Evolutionary conservation across 2,888 invertebrate species (phyloP).

Genomic region (Trichopria drosophilae): DNA sequence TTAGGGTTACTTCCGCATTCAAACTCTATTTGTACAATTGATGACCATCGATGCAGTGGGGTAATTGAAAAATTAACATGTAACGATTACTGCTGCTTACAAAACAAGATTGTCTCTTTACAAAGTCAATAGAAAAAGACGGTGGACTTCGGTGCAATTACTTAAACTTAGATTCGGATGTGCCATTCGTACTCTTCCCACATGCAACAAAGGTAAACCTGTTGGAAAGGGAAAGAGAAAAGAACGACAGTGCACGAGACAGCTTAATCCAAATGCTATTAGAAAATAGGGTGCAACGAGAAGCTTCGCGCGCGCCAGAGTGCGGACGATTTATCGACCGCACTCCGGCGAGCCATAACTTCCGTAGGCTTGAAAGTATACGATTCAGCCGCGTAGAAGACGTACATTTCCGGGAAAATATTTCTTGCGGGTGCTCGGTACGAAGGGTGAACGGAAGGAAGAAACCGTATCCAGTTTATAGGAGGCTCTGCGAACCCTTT

Average conservation of each 20-base stretch:
- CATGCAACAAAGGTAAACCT: too few relatives aligned
- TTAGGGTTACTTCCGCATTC: too few relatives aligned
- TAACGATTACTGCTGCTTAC: too few relatives aligned
- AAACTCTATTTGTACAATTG: too few relatives aligned
- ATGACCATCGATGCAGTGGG: too few relatives aligned
- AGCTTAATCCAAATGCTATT: constrained; percentile 37
- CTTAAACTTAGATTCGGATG: too few relatives aligned
- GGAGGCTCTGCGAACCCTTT: not conserved
- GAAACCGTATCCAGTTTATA: not conserved
- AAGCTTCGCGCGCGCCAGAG: constrained; percentile 4
- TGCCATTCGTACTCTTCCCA: too few relatives aligned
- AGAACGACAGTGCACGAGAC: constrained; percentile 26
- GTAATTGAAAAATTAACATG: too few relatives aligned
- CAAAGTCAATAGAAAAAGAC: too few relatives aligned
- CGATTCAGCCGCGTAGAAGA: not conserved
- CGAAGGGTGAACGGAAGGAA: not conserved
- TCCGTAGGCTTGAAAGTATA: constrained; percentile 18
- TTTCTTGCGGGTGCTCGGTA: constrained; percentile 14
- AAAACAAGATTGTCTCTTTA: too few relatives aligned
- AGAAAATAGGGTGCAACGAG: constrained; percentile 34
- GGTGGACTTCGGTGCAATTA: too few relatives aligned
- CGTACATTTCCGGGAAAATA: constrained; percentile 14
- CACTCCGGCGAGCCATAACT: constrained; percentile 8
- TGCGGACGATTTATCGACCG: constrained; percentile 16
- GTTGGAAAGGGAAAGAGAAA: constrained; percentile 9